Percentiles rank a stretch among this genome's conserved stretches.
These are phyloP conservation scores for Aporophyla nigra DNA, from an alignment of 2,888 invertebrate genomes.

Conservation along the genomic window DNA sequence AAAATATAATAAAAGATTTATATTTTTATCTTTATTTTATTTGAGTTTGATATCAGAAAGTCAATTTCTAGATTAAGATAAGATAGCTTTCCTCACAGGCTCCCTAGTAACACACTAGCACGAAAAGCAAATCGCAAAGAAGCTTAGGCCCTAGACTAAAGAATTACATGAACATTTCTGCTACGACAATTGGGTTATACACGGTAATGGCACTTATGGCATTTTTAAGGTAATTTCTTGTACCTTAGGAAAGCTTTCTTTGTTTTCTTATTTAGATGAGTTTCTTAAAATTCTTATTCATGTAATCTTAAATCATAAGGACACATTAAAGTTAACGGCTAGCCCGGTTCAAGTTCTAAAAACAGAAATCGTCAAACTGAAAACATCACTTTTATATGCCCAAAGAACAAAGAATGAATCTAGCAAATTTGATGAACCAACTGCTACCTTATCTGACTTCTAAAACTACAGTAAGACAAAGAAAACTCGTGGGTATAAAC, in stretches of 20 bases:
- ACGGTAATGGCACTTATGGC: background rate
- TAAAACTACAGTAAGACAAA: background rate
- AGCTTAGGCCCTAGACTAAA: background rate
- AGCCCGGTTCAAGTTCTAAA: conserved; percentile 7
- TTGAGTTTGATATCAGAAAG: background rate
- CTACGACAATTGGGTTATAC: too few relatives aligned
- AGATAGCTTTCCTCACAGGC: background rate
- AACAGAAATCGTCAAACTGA: background rate
- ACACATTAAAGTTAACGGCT: background rate
- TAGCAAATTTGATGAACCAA: background rate
- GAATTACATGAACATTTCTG: background rate
- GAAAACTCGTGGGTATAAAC: background rate
- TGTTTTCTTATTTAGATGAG: background rate
- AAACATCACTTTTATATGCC: background rate
- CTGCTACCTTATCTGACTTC: background rate
- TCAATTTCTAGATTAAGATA: background rate
- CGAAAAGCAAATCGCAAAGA: background rate
- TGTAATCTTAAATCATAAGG: too few relatives aligned
- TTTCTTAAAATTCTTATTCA: background rate
- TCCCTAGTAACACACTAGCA: background rate
- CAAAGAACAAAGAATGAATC: background rate
- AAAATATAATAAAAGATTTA: conserved; percentile 9
- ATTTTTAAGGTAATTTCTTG: background rate
- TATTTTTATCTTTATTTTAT: background rate
- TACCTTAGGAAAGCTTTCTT: background rate